Base-by-base conservation (phyloP, 2,888 invertebrate genomes). In the Drosophila fulvimacula region DNA sequence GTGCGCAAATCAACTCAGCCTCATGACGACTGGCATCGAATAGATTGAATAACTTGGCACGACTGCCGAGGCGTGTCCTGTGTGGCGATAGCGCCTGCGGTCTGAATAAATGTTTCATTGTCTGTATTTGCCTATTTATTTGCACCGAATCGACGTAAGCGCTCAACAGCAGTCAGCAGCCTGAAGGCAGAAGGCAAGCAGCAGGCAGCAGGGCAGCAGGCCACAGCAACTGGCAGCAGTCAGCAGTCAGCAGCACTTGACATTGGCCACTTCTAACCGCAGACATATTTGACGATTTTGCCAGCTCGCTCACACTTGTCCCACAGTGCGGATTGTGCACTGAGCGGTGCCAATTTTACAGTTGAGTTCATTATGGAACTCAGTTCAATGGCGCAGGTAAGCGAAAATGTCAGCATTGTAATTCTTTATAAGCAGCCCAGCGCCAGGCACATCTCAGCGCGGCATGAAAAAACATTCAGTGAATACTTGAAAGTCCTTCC, bases 121-220 rank as follows among this genome's bases (percentile, higher is more conserved):
- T 76, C 83, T 73, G 81, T 83, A 59, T 81, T 77, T 86, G 69
- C 72, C 75, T 70, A 82, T 88, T 83, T 86, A 76, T 71, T 75
- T 74, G 69, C 56, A 46, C 30, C 69, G 19, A 48, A 48, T 46
- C 64, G 60, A 68, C 71, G 80, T 70, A 69, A 67, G 46, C 84
- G 71, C 66, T 48, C 55, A 55, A 52, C 48, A 56, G 48, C 19
- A 30, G 19, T 11, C 48, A n/a, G 48, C 2, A 13, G 48, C 34
- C 36, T 15, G 19, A 3, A 17, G 27, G 1, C 36, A 52, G 24
- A 24, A 24, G 24, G 24, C 24, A 24, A 24, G 10, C 27, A 44
- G 32, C 19, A 3, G 9, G 9, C n/a, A n/a, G 39, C 1, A 4
- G 17, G 24, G 7, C 46, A 44, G 21, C 56, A 42, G 24, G 34